Evolutionary conservation across 37 sponge, comb jelly and placozoan genomes (phyloP).

Genomic region (Agelas oroides): DNA sequence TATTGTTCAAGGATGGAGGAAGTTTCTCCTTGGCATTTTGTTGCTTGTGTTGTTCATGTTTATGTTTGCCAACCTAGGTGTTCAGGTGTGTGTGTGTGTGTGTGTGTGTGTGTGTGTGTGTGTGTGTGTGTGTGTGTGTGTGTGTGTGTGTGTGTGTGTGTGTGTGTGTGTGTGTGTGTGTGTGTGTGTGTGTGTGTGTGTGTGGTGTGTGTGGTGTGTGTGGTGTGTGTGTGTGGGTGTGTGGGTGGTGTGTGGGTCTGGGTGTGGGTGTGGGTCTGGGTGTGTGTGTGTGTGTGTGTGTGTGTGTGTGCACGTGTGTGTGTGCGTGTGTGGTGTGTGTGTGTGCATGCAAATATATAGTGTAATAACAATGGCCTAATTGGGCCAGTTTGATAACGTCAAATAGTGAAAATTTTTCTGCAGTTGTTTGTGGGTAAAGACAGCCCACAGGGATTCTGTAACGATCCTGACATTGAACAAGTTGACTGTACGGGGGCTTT

Average conservation of each 20-base stretch:
- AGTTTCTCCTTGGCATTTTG: constrained; percentile 49
- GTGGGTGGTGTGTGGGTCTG: neutral
- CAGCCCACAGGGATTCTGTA: constrained; percentile 47
- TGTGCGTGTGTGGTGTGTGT: neutral
- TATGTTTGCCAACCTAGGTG: constrained; percentile 74
- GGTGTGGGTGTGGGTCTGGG: constrained; percentile 16
- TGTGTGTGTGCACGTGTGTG: constrained; percentile 57
- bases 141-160: constrained; percentile 49
- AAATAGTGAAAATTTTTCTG: neutral
- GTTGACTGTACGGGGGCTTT: constrained; percentile 71
- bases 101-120: constrained; percentile 69
- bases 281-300: constrained; percentile 63
- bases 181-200: constrained; percentile 60
- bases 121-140: constrained; percentile 62
- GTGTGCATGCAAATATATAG: neutral
- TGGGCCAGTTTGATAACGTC: too few relatives aligned
- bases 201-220: constrained; percentile 43
- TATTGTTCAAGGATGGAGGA: constrained; percentile 55
- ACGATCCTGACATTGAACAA: constrained; percentile 32
- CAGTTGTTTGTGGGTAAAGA: constrained; percentile 57
- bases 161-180: constrained; percentile 61
- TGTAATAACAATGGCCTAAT: too few relatives aligned
- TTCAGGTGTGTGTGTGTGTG: constrained; percentile 61
- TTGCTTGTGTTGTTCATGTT: constrained; percentile 63
- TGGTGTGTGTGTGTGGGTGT: neutral